Conservation (phyloP, 2,113 vertebrate genomes). For the Planiliza haematocheilus region DNA sequence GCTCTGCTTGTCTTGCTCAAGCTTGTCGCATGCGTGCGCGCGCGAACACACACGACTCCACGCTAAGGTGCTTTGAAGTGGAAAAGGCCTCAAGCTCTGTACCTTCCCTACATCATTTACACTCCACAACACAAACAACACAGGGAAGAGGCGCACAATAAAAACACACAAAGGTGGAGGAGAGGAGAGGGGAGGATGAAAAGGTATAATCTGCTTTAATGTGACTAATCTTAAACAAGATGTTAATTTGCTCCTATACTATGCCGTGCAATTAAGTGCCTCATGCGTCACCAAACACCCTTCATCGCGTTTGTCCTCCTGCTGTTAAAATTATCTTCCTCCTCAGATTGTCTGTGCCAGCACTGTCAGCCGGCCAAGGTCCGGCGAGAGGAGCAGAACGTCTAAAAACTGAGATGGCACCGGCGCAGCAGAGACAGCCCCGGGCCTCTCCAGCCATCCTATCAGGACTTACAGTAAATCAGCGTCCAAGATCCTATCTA, state of each 20-base stretch:
- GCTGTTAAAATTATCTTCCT: conserved; percentile 17
- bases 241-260: conserved; percentile 26
- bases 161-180: conserved; percentile 17
- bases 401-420: conserved; percentile 56
- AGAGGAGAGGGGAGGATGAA: conserved; percentile 11
- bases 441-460: conserved; percentile 50
- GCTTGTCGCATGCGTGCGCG: conserved; percentile 66
- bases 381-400: conserved; percentile 36
- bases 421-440: conserved; percentile 40
- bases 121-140: conserved; percentile 70
- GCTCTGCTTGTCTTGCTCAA: conserved; percentile 68
- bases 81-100: conserved; percentile 78
- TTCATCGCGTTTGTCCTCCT: conserved; percentile 21
- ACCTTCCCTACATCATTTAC: conserved; percentile 77
- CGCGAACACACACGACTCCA: conserved; percentile 56
- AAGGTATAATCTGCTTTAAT: conserved; percentile 44
- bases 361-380: conserved; percentile 37
- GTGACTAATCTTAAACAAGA: conserved; percentile 33
- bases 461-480: conserved; percentile 63
- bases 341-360: conserved; percentile 35
- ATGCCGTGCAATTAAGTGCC: conserved; percentile 9
- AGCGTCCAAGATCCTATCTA: conserved; percentile 61
- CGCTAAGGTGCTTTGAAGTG: conserved; percentile 76
- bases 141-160: conserved; percentile 27
- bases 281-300: conserved; percentile 10